Conservation (phyloP, 1,140 invertebrate genomes). For the Bombus soroeensis region DNA sequence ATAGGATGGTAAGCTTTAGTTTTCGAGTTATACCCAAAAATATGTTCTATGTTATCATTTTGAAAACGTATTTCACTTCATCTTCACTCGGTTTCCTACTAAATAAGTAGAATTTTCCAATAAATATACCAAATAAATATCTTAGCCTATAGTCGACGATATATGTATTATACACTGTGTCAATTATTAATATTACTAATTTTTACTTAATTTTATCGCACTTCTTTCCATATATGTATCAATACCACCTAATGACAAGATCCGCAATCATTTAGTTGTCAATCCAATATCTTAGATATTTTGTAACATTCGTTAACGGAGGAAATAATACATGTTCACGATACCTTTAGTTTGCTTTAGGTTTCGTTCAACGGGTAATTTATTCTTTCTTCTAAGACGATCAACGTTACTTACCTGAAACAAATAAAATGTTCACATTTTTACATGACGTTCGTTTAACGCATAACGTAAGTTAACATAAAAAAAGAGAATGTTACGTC, state of each 20-base stretch:
- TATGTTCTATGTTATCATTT: too few relatives aligned
- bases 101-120: too few relatives aligned
- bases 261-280: too few relatives aligned
- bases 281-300: background rate
- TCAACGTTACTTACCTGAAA: background rate
- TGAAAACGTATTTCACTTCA: too few relatives aligned
- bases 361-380: background rate
- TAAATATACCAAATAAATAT: too few relatives aligned
- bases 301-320: background rate
- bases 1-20: too few relatives aligned
- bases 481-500: too few relatives aligned
- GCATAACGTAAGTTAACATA: background rate
- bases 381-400: background rate
- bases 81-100: too few relatives aligned
- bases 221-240: fast-evolving
- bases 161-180: too few relatives aligned
- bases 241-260: too few relatives aligned
- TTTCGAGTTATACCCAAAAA: too few relatives aligned
- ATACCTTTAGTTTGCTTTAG: background rate
- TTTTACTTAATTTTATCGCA: background rate
- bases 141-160: too few relatives aligned
- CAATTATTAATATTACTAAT: background rate
- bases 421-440: background rate
- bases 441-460: background rate
- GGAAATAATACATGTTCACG: background rate